These are phyloP conservation scores for Bovichtus variegatus DNA, from an alignment of 2,797 vertebrate genomes.

Conservation along the genomic window DNA sequence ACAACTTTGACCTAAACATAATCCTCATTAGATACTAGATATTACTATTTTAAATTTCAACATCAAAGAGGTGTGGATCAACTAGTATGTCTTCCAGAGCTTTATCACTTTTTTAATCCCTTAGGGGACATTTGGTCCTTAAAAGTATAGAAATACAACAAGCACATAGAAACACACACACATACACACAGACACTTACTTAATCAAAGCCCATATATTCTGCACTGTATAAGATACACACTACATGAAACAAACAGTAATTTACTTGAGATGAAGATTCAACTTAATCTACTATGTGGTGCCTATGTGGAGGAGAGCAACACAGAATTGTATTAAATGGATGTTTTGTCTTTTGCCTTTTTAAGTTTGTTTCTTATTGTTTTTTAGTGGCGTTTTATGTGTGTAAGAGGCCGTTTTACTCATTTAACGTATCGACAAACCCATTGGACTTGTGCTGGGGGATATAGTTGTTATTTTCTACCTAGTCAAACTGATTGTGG, in stretches of 20 bases:
- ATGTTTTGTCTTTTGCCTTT: slow-evolving; percentile 73
- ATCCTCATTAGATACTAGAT: neutral
- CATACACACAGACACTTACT: slow-evolving; percentile 21
- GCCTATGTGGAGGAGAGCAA: slow-evolving; percentile 70
- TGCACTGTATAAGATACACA: slow-evolving; percentile 89
- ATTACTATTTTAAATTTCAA: neutral
- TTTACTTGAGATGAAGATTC: slow-evolving; percentile 89
- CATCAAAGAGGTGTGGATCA: neutral
- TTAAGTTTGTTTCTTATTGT: slow-evolving; percentile 62
- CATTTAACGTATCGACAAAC: slow-evolving; percentile 87
- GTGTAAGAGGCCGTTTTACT: slow-evolving; percentile 64
- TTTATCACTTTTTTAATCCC: neutral
- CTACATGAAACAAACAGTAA: slow-evolving; percentile 80
- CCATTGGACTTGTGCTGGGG: slow-evolving; percentile 87
- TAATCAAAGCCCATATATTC: slow-evolving; percentile 88
- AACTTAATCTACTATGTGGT: slow-evolving; percentile 76
- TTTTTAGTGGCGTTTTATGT: slow-evolving; percentile 65
- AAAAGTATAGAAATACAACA: slow-evolving; percentile 67
- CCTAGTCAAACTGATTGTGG: slow-evolving; percentile 75
- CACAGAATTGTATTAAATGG: slow-evolving; percentile 81
- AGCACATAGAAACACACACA: neutral
- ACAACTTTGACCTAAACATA: neutral
- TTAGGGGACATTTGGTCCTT: slow-evolving; percentile 32
- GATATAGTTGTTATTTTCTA: slow-evolving; percentile 82
- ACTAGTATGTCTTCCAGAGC: neutral